These are phyloP conservation scores for Ciconia nigra DNA, from an alignment of 2,797 vertebrate genomes.

Conservation along the genomic window DNA sequence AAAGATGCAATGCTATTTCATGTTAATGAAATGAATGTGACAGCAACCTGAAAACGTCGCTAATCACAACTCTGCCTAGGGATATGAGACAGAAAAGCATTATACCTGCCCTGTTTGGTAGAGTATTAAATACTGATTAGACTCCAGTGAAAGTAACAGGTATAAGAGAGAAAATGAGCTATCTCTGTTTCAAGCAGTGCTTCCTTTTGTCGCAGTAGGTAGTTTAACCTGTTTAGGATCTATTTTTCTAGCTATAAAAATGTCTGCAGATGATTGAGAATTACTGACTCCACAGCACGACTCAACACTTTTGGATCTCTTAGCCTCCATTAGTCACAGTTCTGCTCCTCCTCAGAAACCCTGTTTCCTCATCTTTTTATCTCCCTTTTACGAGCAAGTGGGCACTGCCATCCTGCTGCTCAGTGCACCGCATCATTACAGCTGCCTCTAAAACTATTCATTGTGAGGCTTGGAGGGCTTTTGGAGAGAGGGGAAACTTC, in stretches of 20 bases:
- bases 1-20: neutral
- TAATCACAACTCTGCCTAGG: slow-evolving; percentile 4
- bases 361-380: neutral
- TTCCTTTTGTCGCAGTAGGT: neutral
- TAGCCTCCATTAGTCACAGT: neutral
- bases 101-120: neutral
- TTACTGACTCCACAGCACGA: neutral
- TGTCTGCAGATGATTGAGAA: neutral
- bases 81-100: neutral
- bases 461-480: neutral
- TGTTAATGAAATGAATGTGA: slow-evolving; percentile 9
- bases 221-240: neutral
- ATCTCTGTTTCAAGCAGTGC: neutral
- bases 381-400: rapidly evolving
- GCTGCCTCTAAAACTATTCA: neutral
- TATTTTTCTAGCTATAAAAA: slow-evolving; percentile 8
- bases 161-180: neutral
- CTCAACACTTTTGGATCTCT: neutral
- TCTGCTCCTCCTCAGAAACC: neutral
- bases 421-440: rapidly evolving
- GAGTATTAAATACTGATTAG: neutral
- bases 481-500: neutral
- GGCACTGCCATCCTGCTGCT: neutral
- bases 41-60: neutral
- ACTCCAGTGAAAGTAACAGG: neutral